Percentiles rank a stretch among this genome's conserved stretches.
These are phyloP conservation scores for Erythrocebus patas DNA, from an alignment of 2,113 vertebrate genomes.

Conservation along the genomic window DNA sequence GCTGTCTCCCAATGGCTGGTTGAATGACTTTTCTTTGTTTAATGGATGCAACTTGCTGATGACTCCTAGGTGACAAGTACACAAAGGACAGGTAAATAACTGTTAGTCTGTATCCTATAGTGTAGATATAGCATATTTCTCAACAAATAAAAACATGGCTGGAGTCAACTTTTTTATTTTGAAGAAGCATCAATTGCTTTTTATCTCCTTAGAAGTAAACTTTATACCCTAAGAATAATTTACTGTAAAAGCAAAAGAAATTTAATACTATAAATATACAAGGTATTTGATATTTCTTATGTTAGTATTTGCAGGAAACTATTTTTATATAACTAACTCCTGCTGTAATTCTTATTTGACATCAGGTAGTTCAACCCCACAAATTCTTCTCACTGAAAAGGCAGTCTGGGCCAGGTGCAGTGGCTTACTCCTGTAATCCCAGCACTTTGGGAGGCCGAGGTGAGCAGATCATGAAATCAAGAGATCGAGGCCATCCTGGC, in stretches of 20 bases:
- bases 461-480: too few relatives aligned
- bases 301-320: neutral
- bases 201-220: neutral
- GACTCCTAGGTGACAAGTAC: neutral
- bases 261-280: neutral
- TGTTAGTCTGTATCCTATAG: neutral
- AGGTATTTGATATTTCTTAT: neutral
- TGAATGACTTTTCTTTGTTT: neutral
- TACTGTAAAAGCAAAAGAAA: constrained; percentile 35
- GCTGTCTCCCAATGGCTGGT: neutral
- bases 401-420: too few relatives aligned
- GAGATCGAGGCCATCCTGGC: too few relatives aligned
- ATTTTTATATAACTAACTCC: neutral
- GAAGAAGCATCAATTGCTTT: constrained; percentile 5
- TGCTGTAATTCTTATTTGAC: neutral
- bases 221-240: neutral
- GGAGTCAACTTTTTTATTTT: constrained; percentile 20
- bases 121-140: neutral
- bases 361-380: neutral
- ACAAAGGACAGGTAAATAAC: neutral
- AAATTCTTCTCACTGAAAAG: neutral
- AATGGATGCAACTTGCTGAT: neutral
- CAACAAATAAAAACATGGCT: constrained; percentile 29
- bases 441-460: too few relatives aligned
- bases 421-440: too few relatives aligned